These are phyloP conservation scores for Drosophila algonquin DNA, from an alignment of 2,888 invertebrate genomes.

Conservation along the genomic window DNA sequence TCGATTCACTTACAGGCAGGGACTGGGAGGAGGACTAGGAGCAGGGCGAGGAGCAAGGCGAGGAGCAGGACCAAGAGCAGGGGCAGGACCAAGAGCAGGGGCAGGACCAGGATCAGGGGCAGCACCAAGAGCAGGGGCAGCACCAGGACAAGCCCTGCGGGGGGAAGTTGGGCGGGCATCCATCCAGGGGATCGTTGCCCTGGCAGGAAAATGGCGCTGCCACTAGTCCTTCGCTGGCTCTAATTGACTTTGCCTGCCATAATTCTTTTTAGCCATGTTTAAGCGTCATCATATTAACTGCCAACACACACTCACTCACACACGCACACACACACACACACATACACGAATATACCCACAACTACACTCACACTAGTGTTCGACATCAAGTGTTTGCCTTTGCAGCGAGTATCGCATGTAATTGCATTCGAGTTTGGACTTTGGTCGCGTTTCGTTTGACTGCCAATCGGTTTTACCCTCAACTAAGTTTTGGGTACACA, in stretches of 20 bases:
- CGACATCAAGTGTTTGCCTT: slow-evolving; percentile 43
- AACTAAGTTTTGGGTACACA: background rate
- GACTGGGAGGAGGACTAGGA: background rate
- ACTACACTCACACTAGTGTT: background rate
- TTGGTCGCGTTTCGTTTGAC: slow-evolving; percentile 3
- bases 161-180: too few species aligned
- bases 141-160: background rate
- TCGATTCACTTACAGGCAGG: slow-evolving; percentile 45
- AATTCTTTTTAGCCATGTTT: slow-evolving; percentile 74
- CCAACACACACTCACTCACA: slow-evolving; percentile 24
- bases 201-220: slow-evolving; percentile 22
- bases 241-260: slow-evolving; percentile 74
- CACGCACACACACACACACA: slow-evolving; percentile 14
- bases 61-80: background rate
- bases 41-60: too few species aligned
- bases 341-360: slow-evolving; percentile 8
- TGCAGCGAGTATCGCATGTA: slow-evolving; percentile 20
- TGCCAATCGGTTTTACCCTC: background rate
- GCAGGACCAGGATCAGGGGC: too few species aligned
- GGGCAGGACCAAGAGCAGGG: background rate
- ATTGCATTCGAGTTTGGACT: slow-evolving; percentile 42
- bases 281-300: slow-evolving; percentile 76
- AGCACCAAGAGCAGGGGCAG: background rate
- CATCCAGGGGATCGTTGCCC: slow-evolving; percentile 21
- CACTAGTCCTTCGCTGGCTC: slow-evolving; percentile 31